Base-by-base conservation (phyloP, 1,140 invertebrate species). In the Macrobrachium nipponense region DNA sequence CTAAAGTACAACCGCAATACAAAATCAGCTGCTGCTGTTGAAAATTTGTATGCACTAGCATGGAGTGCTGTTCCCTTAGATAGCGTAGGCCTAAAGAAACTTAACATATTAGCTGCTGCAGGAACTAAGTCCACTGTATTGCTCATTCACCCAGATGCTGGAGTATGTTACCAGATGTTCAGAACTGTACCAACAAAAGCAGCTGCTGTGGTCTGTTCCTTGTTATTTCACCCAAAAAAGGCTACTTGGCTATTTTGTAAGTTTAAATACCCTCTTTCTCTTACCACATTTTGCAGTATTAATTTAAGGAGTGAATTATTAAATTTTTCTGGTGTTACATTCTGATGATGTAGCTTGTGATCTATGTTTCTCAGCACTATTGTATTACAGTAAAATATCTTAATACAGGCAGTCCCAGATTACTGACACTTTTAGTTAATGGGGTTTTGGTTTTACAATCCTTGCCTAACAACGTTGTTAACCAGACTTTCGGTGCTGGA, bases 221-320 rank as follows among this genome's bases (percentile, higher is more conserved):
- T 93, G 10, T 79, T 91, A 18, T 93, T 93, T 88, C 92, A 93
- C 89, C 91, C 92, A 2, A 87, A 88, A 10, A 87, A 90, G 73
- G 90, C 90, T 17, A 90, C 90, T 5, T 90, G 91, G 73, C 88
- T 93, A 7, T 93, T 93, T 89, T 92, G 92, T 93, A 90, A 91
- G 92, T 91, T 15, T 51, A 66, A 36, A 17, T 12, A 3, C 20
- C 0, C 51, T 14, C 10, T 18, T 20, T 62, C 23, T 44, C 43
- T 66, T n/a, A n/a, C n/a, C n/a, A n/a, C n/a, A n/a, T n/a, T 36
- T 36, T 36, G 27, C 27, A 36, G 27, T 36, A 4, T 36, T 36
- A 2, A 36, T 36, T 36, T 36, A 36, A 36, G 27, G 27, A 36
- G 27, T 36, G 27, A 36, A 36, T 36, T 36, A 36, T 36, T 36